Base-by-base conservation (phyloP, 1,140 invertebrate genomes). In the Heliconius eleuchia region DNA sequence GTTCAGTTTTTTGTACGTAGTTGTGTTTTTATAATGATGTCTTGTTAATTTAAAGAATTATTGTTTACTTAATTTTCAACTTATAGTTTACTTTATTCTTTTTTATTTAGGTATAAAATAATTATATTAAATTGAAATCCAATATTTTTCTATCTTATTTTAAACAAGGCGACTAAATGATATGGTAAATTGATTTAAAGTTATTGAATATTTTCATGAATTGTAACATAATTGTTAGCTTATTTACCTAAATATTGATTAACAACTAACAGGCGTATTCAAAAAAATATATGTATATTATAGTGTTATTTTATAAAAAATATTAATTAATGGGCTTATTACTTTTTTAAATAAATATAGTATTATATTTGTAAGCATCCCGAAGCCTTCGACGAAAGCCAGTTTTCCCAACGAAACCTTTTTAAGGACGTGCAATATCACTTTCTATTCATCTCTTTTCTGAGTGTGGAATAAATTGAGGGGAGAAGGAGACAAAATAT, bases 381-480 rank as follows among this genome's bases (percentile, higher is more conserved):
- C 92, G 92, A 77, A 93, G 90, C 91, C 88, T 92, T 91, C 86
- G 82, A 66, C 83, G 70, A 79, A 88, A 92, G 90, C 90, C 88
- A 89, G 92, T 92, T 92, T 89, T 79, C 86, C 86, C 83, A 78
- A 80, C 83, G 83, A 91, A 92, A 87, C 91, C 89, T 92, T 89
- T 87, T 83, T 85, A 89, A 91, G 87, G 89, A 89, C 87, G 87
- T 77, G 77, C 85, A 81, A 85, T 79, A 83, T 85, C 86, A 87
- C 83, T 86, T 88, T 87, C 81, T 88, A 82, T 86, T 84, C 75
- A 83, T 92, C 89, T 86, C 89, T 89, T 86, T 91, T 86, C 80
- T 79, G 42, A 82, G 78, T 81, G 74, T 37, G 50, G 8, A 81
- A 82, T 76, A n/a, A 27, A 73, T n/a, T 30, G 39, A 71, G 76